Evolutionary conservation across 2,888 invertebrate genomes (phyloP).

Genomic region (Geotrupes spiniger): DNA sequence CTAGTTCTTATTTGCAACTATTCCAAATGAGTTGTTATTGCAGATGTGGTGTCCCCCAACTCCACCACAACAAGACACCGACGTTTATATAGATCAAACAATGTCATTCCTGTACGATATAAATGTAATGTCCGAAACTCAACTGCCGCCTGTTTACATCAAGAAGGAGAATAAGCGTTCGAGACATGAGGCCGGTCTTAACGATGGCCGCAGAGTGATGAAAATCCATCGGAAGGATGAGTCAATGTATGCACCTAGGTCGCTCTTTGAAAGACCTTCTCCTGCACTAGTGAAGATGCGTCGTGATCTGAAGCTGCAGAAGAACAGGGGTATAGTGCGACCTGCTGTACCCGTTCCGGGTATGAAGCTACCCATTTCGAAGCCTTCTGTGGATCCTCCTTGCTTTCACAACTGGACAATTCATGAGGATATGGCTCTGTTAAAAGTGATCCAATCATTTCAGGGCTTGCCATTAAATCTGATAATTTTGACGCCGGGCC

Average conservation of each 20-base stretch:
- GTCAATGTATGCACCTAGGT: slow-evolving; percentile 72
- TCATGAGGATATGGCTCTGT: slow-evolving; percentile 84
- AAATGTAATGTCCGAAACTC: slow-evolving; percentile 70
- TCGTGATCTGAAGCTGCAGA: slow-evolving; percentile 73
- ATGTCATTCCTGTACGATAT: slow-evolving; percentile 82
- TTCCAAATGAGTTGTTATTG: too few species aligned
- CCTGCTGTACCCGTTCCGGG: slow-evolving; percentile 55
- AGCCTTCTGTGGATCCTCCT: slow-evolving; percentile 60
- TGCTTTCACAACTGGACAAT: slow-evolving; percentile 84
- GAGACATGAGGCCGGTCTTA: slow-evolving; percentile 62
- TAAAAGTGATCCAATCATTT: slow-evolving; percentile 73
- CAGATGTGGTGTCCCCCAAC: slow-evolving; percentile 98
- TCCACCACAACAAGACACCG: slow-evolving; percentile 90
- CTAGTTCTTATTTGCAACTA: too few species aligned
- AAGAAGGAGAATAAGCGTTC: slow-evolving; percentile 74
- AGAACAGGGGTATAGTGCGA: slow-evolving; percentile 58
- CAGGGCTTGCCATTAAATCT: slow-evolving; percentile 76
- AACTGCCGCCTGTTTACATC: slow-evolving; percentile 75
- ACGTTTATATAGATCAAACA: slow-evolving; percentile 85
- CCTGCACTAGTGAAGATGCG: slow-evolving; percentile 72
- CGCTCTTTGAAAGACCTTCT: slow-evolving; percentile 77
- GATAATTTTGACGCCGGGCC: slow-evolving; percentile 72
- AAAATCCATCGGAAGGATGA: slow-evolving; percentile 67
- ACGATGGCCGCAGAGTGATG: slow-evolving; percentile 57
- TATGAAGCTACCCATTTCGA: slow-evolving; percentile 51